phyloP scores from a whole-genome alignment of 2,797 vertebrate species.

The Trachurus trachurus region DNA sequence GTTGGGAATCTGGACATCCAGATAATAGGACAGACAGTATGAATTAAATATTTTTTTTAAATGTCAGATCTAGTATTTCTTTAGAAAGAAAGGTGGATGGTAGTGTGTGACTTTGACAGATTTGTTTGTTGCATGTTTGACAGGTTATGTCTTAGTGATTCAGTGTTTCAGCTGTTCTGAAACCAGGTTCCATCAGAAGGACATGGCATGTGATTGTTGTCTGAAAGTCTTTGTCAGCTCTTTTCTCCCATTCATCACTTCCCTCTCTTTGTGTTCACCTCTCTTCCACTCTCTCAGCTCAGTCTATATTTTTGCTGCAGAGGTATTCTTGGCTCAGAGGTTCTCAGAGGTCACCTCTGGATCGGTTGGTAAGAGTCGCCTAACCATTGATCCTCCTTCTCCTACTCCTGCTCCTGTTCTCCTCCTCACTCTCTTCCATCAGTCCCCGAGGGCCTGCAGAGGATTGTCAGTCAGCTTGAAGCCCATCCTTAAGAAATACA shows the following conservation, averaged over 20 bases:
- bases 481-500: constrained; percentile 43
- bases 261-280: constrained; percentile 7
- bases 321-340: constrained; percentile 25
- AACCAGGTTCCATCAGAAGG: not conserved
- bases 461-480: constrained; percentile 40
- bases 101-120: too few species aligned
- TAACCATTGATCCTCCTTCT: constrained; percentile 43
- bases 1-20: too few species aligned
- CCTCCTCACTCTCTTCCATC: constrained; percentile 31
- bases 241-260: constrained; percentile 1
- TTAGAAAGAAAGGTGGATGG: too few species aligned
- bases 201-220: constrained; percentile 4
- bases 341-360: constrained; percentile 56
- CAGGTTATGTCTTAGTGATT: too few species aligned
- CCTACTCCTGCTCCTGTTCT: constrained; percentile 16
- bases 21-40: too few species aligned
- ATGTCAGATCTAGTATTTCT: too few species aligned
- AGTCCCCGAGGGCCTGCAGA: constrained; percentile 8
- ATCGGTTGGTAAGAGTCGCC: constrained; percentile 49
- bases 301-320: not conserved
- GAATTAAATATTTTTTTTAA: too few species aligned
- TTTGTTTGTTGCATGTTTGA: too few species aligned
- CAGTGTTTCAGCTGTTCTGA: not conserved
- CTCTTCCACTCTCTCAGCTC: constrained; percentile 15
- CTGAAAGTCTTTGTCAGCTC: constrained; percentile 24